Evolutionary conservation across 2,888 invertebrate genomes (phyloP), one percentile per base, ranked within the genome.

Genomic region (Herminia tarsipennalis): DNA sequence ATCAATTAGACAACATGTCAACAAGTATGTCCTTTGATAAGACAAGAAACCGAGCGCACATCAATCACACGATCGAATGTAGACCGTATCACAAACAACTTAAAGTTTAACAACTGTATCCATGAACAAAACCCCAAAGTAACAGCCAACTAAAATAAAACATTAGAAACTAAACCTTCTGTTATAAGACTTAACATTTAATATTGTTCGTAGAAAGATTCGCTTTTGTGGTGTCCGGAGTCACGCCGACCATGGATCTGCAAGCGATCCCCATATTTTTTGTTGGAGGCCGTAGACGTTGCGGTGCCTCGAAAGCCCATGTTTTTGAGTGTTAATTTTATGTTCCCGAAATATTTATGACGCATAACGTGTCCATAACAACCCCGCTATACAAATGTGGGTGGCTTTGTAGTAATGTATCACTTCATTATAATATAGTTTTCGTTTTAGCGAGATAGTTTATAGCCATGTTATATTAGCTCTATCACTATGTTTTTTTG

Each of bases 1-100:
- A 90, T 91, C 91, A 91, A 91, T 91, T 90, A 91, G 89, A 90
- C 84, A 89, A 89, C 89, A 88, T 91, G 90, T 91, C 91, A 91
- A 91, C 91, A 90, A 90, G 88, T 91, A 78, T 86, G 89, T 88
- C 86, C 84, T 86, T 88, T 83, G 81, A 84, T 84, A 87, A 83
- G 73, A 76, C 76, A 73, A 74, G 76, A 78, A 76, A 78, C 80
- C 81, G 78, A 77, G 69, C 61, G 49, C 57, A 48, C 48, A 46
- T 54, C 51, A 57, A 56, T 52, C 43, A 68, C 50, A 61, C 76
- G 76, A 68, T 71, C 75, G 39, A 86, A 86, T 81, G 57, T 77
- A 76, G 76, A 82, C 87, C 85, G 59, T 90, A 88, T 78, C 71
- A 53, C 71, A 78, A 83, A 81, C 72, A 74, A 56, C 53, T 66